Evolutionary conservation across 1,140 invertebrate genomes (phyloP), one percentile per base, ranked within the genome.

Genomic region (Centruroides vittatus): DNA sequence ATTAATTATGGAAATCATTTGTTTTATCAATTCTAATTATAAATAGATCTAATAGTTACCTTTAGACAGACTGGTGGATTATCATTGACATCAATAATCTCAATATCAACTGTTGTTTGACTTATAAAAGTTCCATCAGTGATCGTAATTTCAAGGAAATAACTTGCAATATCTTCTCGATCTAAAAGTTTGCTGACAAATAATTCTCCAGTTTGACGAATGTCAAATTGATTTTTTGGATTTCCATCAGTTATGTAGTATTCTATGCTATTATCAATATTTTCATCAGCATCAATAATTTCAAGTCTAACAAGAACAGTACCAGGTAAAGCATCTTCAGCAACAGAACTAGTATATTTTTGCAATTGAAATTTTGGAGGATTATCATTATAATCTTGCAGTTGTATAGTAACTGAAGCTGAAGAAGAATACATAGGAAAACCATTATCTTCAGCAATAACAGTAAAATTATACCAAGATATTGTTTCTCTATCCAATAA

Each of bases 331-430:
- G 86, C 84, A 70, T 90, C 86, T 76, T 94, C 84, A 68, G 80
- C 82, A n/a, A 92, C 83, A 57, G 80, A 73, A 3, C 84, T 81
- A 66, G 81, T 73, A 68, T 89, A 88, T 47, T 75, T 73, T 12
- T 78, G 72, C 64, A 83, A 78, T 41, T 81, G 79, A 73, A 93
- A 94, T 35, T 76, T 70, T 0, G 89, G 86, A 9, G 86, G 82
- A 73, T 90, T 91, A 72, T 95, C 91, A 74, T 94, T 93, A 71
- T 86, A 80, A 73, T 95, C 91, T 66, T 88, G 84, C 46, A 66
- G 49, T 60, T 58, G 55, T 58, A 95, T 80, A 0, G 81, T 79
- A 1, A 93, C 80, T 0, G 82, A 80, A 6, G 84, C 84, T 35
- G 86, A 81, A 0, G 84, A 84, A 48, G 80, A 84, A 8, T 91